A percentile compares a stretch with the other conserved stretches of the same genome.
Evolutionary conservation across 1,140 invertebrate genomes (phyloP).

Genomic region (Macrobrachium nipponense): DNA sequence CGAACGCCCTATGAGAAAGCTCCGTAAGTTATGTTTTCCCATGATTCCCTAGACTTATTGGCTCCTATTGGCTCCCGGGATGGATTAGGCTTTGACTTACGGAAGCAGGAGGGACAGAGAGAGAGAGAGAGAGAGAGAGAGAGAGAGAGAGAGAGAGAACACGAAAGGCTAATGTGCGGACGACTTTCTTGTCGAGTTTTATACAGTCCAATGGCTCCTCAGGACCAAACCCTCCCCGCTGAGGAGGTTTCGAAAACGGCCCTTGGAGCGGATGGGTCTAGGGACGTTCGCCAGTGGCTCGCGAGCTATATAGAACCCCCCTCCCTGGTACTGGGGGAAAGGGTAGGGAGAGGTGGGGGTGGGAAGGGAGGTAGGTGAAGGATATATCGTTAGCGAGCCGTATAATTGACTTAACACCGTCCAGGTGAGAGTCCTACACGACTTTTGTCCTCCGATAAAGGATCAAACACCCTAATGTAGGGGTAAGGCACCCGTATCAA

Average conservation of each 20-base stretch:
- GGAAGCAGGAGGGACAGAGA: constrained; percentile 1
- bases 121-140: constrained; percentile 12
- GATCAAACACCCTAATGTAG: constrained; percentile 30
- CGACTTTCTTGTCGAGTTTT: constrained; percentile 16
- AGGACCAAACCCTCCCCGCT: background rate
- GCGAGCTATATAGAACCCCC: constrained; percentile 2
- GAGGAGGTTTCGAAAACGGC: background rate
- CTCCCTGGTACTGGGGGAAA: too few species aligned
- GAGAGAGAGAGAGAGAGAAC: constrained; percentile 3
- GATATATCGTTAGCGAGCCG: constrained; percentile 36
- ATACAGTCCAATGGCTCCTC: constrained; percentile 25
- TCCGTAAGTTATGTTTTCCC: background rate
- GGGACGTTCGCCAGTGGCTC: background rate
- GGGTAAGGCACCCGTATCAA: background rate
- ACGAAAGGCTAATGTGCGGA: constrained; percentile 38
- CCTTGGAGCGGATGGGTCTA: background rate
- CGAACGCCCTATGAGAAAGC: background rate
- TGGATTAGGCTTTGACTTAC: background rate
- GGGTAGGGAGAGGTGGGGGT: too few species aligned
- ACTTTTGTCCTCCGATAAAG: constrained; percentile 36
- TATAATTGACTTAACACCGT: constrained; percentile 50
- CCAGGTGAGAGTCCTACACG: constrained; percentile 38
- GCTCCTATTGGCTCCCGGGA: background rate
- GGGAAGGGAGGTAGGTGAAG: background rate
- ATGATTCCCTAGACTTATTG: background rate